Evolutionary conservation across 2,888 invertebrate genomes (phyloP).

Genomic region (Spilarctia lutea): DNA sequence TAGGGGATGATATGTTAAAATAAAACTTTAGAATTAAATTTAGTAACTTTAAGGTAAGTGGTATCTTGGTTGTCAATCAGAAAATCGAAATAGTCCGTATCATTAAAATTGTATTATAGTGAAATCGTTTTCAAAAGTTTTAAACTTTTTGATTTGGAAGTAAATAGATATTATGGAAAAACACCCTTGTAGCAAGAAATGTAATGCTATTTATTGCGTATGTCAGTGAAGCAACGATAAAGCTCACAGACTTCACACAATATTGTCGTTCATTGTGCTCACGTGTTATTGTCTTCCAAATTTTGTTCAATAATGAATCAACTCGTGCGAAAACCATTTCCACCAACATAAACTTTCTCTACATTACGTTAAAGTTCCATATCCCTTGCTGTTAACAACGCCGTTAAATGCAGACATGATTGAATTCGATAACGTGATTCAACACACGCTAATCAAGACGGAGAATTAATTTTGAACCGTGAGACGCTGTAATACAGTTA

Average conservation of each 20-base stretch:
- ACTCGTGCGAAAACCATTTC: constrained; percentile 33
- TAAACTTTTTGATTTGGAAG: background rate
- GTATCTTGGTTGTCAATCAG: no score
- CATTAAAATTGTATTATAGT: no score
- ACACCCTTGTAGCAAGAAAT: background rate
- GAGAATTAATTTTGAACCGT: constrained; percentile 59
- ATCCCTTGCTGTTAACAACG: constrained; percentile 31
- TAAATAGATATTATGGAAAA: background rate
- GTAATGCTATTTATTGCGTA: background rate
- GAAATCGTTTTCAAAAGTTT: no score
- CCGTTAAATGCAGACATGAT: constrained; percentile 67
- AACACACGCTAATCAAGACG: constrained; percentile 53
- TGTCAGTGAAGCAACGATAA: constrained; percentile 29
- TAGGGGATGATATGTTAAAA: no score
- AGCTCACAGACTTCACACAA: constrained; percentile 65
- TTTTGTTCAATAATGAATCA: constrained; percentile 52
- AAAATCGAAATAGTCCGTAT: no score
- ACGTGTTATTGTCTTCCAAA: constrained; percentile 64
- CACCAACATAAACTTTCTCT: constrained; percentile 23
- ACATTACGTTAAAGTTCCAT: constrained; percentile 8
- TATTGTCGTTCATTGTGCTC: constrained; percentile 65
- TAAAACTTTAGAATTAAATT: no score
- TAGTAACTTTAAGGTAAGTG: no score
- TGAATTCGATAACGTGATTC: constrained; percentile 55
- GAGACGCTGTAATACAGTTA: constrained; percentile 49